Base-by-base conservation (phyloP, 2,888 invertebrate species). In the Phyto melanocephala region DNA sequence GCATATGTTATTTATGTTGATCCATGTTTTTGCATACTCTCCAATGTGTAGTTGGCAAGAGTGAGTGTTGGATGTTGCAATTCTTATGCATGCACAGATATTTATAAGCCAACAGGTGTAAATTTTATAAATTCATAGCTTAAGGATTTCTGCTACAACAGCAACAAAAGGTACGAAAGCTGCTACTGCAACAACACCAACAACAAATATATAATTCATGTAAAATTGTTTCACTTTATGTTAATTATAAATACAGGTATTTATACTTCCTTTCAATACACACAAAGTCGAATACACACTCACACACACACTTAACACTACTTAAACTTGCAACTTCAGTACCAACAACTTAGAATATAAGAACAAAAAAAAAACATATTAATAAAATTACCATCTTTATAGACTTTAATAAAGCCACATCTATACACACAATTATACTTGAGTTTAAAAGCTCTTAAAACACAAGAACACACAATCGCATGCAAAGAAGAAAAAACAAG, bases 91-190 rank as follows among this genome's bases (percentile, higher is more conserved):
- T 20, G 5, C 60, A 72, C 37, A 35, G n/a, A 13, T 40, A 56
- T 56, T 33, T 74, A 42, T 58, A 78, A 79, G 65, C 71, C 71
- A 79, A 79, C 78, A 79, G 65, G 71, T 79, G 78, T 67, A 65
- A 58, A 67, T 60, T 72, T 72, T 58, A 67, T 67, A 67, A 65
- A 58, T 58, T 63, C 47, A 20, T 65, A 15, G 45, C 77, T 56
- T 63, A 54, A 62, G 77, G 62, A 22, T 62, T 42, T 54, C 42
- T 37, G 4, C 13, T 60, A 56, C 42, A 52, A 42, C 62, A 37
- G 24, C 17, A 56, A 37, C 40, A 15, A 6, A n/a, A 40, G 20
- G 10, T 13, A 3, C 17, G 47, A 37, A 28, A 15, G 2, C n/a
- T 24, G 13, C 20, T 13, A 3, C 33, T 58, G 0, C 13, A 20